These are phyloP conservation scores for Anagrus nilaparvatae DNA, from an alignment of 1,140 invertebrate species.

Conservation along the genomic window DNA sequence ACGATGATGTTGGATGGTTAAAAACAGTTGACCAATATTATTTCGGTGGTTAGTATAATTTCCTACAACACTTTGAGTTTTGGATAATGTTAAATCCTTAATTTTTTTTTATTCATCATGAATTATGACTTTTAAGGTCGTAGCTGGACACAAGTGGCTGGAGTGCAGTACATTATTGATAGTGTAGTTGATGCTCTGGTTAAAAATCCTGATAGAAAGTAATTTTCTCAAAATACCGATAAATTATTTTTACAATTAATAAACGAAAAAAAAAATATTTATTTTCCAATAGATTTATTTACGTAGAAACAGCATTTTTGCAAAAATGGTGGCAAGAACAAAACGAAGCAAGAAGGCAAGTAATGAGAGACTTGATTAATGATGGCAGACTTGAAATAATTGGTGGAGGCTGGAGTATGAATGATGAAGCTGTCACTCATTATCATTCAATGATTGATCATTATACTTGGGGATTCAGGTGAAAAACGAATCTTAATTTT, in stretches of 20 bases:
- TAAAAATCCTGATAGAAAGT: conserved; percentile 60
- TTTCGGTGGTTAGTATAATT: conserved; percentile 61
- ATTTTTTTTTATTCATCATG: neutral
- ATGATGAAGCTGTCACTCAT: conserved; percentile 86
- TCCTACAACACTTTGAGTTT: too few relatives aligned
- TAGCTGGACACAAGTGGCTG: conserved; percentile 61
- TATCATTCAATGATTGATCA: conserved; percentile 93
- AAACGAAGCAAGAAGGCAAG: conserved; percentile 44
- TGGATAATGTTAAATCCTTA: too few relatives aligned
- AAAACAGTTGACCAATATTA: conserved; percentile 92
- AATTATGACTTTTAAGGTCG: conserved; percentile 45
- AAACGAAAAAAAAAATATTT: too few relatives aligned
- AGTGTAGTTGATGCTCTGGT: conserved; percentile 71
- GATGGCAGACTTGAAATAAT: conserved; percentile 81
- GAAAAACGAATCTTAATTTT: too few relatives aligned
- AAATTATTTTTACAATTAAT: too few relatives aligned
- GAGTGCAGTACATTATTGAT: conserved; percentile 86
- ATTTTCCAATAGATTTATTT: conserved; percentile 64
- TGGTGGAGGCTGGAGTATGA: conserved; percentile 83
- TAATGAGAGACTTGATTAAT: conserved; percentile 51
- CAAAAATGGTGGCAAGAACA: conserved; percentile 86
- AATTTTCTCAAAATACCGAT: too few relatives aligned
- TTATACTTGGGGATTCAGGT: conserved; percentile 62
- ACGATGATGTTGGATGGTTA: conserved; percentile 89
- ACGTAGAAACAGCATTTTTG: conserved; percentile 80